phyloP scores from a whole-genome alignment of 1,140 invertebrate species.

The Heliconius melpomene region DNA sequence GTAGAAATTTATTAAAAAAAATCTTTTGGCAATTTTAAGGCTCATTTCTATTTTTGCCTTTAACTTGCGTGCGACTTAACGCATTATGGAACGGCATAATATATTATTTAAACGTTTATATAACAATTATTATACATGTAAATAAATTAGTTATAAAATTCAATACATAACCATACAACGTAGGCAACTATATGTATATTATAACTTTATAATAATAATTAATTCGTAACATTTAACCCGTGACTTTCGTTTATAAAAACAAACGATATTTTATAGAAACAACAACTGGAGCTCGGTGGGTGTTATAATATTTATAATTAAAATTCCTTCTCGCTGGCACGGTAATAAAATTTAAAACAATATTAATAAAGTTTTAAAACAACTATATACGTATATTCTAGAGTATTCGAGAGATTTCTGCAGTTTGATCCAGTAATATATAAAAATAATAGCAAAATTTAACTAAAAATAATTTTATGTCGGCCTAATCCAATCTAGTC shows the following conservation, averaged over 20 bases:
- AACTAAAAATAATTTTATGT: background rate
- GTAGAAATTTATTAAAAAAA: too few relatives aligned
- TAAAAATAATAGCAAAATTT: too few relatives aligned
- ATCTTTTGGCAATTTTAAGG: too few relatives aligned
- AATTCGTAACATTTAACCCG: constrained; percentile 17
- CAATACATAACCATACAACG: background rate
- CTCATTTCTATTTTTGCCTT: too few relatives aligned
- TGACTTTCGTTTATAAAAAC: constrained; percentile 16
- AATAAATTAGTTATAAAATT: background rate
- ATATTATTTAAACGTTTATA: too few relatives aligned
- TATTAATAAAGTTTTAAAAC: background rate
- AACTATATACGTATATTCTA: background rate
- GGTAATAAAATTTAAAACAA: background rate
- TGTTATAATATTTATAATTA: constrained; percentile 12
- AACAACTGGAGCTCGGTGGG: background rate
- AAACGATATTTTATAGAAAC: constrained; percentile 1
- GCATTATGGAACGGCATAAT: too few relatives aligned
- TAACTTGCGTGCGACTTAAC: too few relatives aligned
- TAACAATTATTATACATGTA: too few relatives aligned
- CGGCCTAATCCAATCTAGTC: background rate
- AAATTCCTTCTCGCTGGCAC: background rate
- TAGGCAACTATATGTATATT: background rate
- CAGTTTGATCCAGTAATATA: too few relatives aligned
- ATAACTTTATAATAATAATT: constrained; percentile 20
- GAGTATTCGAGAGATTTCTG: background rate